phyloP scores from a whole-genome alignment of 2,113 vertebrate genomes.

The Anseranas semipalmata region DNA sequence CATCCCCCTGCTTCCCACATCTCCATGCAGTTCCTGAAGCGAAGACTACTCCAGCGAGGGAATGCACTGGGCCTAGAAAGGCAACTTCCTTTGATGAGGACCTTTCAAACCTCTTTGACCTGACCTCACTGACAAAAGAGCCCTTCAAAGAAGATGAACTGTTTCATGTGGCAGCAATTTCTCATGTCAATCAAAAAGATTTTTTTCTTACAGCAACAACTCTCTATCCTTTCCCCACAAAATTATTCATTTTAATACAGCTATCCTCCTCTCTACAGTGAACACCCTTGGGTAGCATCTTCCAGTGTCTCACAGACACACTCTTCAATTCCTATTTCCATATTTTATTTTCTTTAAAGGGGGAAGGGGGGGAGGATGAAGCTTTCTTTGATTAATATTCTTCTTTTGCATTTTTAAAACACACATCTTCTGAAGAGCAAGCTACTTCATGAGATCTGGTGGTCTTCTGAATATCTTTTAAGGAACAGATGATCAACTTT shows the following conservation, averaged over 20 bases:
- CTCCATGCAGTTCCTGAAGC: conserved; percentile 58
- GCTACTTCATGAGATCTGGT: not conserved
- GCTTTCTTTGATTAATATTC: conserved; percentile 38
- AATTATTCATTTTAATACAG: conserved; percentile 69
- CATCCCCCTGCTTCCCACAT: conserved; percentile 37
- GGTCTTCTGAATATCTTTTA: conserved; percentile 30
- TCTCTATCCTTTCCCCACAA: conserved; percentile 53
- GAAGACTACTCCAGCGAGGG: conserved; percentile 58
- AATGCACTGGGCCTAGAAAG: conserved; percentile 58
- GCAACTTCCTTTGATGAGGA: conserved; percentile 70
- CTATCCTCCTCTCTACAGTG: conserved; percentile 15
- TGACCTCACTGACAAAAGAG: conserved; percentile 72
- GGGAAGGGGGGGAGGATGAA: not conserved
- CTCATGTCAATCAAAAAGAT: conserved; percentile 72
- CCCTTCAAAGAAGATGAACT: conserved; percentile 72
- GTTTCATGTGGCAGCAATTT: conserved; percentile 74
- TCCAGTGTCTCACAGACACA: conserved; percentile 36
- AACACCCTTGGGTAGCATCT: conserved; percentile 65
- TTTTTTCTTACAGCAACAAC: conserved; percentile 64
- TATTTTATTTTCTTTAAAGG: conserved; percentile 63
- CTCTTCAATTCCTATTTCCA: conserved; percentile 26
- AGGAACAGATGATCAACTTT: not conserved
- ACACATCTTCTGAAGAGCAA: not conserved
- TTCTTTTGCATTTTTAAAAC: conserved; percentile 46
- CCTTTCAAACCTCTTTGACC: conserved; percentile 74